Conservation (phyloP, 2,888 invertebrate species). For the Hypomecis punctinalis region DNA sequence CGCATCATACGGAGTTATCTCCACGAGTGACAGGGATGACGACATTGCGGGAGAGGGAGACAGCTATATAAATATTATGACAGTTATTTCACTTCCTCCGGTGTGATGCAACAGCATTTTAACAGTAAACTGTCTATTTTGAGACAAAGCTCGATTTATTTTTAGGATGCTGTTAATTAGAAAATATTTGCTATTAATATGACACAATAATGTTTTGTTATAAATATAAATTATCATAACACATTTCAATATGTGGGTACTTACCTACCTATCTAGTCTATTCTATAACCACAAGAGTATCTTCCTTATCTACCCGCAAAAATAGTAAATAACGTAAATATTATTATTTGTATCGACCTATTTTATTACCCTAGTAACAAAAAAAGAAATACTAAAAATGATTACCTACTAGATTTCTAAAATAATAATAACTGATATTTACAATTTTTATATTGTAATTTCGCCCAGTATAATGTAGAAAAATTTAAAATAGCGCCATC, state of each 20-base stretch:
- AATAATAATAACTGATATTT: no score
- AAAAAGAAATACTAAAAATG: no score
- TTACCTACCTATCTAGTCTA: no score
- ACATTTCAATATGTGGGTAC: neutral
- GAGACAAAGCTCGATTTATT: slow-evolving; percentile 74
- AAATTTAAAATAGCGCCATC: slow-evolving; percentile 65
- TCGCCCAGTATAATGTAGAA: neutral
- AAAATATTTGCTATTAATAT: slow-evolving; percentile 27
- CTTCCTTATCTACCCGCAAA: no score
- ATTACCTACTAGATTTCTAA: no score
- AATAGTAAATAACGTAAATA: no score
- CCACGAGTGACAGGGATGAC: slow-evolving; percentile 73
- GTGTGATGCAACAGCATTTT: slow-evolving; percentile 82
- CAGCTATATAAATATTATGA: slow-evolving; percentile 82
- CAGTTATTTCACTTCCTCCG: slow-evolving; percentile 84
- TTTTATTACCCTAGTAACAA: no score
- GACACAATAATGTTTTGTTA: neutral
- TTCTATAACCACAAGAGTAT: no score
- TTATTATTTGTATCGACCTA: no score
- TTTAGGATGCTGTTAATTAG: slow-evolving; percentile 54
- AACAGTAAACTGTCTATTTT: slow-evolving; percentile 76
- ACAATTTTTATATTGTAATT: no score
- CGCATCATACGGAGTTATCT: slow-evolving; percentile 59
- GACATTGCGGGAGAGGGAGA: slow-evolving; percentile 67
- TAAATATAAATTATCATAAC: neutral